Evolutionary conservation across 2,888 invertebrate genomes (phyloP).

Genomic region (Agrilus mali): DNA sequence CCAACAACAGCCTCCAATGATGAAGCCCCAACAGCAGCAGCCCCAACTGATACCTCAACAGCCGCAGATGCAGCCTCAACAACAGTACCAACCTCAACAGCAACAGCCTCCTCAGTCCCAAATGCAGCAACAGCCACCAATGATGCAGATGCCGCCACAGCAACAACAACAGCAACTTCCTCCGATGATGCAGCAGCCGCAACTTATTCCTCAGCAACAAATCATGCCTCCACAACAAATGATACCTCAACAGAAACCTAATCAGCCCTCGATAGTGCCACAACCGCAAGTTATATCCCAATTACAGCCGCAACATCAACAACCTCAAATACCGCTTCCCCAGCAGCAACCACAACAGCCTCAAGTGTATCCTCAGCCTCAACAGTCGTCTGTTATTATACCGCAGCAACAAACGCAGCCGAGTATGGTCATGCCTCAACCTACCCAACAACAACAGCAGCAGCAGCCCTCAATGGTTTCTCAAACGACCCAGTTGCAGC

Average conservation of each 20-base stretch:
- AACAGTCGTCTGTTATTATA: slow-evolving; percentile 33
- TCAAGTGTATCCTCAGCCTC: slow-evolving; percentile 22
- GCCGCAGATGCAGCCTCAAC: slow-evolving; percentile 16
- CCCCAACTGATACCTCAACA: slow-evolving; percentile 21
- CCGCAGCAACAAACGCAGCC: slow-evolving; percentile 37
- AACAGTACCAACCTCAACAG: slow-evolving; percentile 10
- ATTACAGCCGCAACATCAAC: background rate
- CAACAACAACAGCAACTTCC: slow-evolving; percentile 5
- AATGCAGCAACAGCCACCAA: slow-evolving; percentile 19
- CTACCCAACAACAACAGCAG: slow-evolving; percentile 16
- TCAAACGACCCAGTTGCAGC: slow-evolving; percentile 19
- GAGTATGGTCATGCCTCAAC: slow-evolving; percentile 30
- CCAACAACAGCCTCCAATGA: slow-evolving; percentile 4
- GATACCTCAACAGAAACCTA: background rate
- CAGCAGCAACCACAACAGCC: slow-evolving; percentile 4
- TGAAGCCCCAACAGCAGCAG: slow-evolving; percentile 21
- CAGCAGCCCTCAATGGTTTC: slow-evolving; percentile 23
- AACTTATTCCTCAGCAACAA: slow-evolving; percentile 6
- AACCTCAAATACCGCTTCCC: background rate
- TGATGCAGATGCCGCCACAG: slow-evolving; percentile 17
- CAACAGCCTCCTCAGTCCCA: slow-evolving; percentile 12
- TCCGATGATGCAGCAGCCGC: slow-evolving; percentile 1
- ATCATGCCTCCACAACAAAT: slow-evolving; percentile 1
- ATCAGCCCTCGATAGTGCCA: too few species aligned
- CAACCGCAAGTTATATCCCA: background rate